Conservation (phyloP, 2,113 vertebrate species). For the Gallinago undulata region DNA sequence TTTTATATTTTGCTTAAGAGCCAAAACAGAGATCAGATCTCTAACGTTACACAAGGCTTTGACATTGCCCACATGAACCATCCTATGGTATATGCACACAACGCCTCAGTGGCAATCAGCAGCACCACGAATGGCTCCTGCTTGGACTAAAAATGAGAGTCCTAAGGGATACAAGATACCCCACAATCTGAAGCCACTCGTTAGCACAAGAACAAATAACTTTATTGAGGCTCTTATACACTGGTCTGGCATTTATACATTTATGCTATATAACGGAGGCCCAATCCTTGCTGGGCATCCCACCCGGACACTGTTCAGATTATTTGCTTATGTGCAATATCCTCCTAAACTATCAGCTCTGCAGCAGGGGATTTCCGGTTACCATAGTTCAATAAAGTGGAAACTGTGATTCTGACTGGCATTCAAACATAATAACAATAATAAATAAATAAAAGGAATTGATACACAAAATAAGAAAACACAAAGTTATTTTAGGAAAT, state of each 20-base stretch:
- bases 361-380: background rate
- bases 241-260: background rate
- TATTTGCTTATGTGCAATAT: background rate
- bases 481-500: background rate
- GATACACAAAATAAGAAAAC: background rate
- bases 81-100: fast-evolving
- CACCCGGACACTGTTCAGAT: background rate
- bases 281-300: background rate
- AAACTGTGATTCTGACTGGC: background rate
- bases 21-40: background rate
- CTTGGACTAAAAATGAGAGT: background rate
- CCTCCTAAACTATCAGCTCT: background rate
- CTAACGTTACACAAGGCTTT: fast-evolving
- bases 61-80: fast-evolving
- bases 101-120: fast-evolving
- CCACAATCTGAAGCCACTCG: fast-evolving
- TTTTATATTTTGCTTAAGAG: background rate
- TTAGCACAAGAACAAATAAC: background rate
- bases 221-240: background rate
- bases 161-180: background rate
- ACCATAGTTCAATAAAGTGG: background rate
- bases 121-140: fast-evolving
- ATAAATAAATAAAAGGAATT: background rate
- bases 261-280: background rate
- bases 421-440: background rate